phyloP scores from a whole-genome alignment of 2,888 invertebrate species.

The Flexamia atlantica region DNA sequence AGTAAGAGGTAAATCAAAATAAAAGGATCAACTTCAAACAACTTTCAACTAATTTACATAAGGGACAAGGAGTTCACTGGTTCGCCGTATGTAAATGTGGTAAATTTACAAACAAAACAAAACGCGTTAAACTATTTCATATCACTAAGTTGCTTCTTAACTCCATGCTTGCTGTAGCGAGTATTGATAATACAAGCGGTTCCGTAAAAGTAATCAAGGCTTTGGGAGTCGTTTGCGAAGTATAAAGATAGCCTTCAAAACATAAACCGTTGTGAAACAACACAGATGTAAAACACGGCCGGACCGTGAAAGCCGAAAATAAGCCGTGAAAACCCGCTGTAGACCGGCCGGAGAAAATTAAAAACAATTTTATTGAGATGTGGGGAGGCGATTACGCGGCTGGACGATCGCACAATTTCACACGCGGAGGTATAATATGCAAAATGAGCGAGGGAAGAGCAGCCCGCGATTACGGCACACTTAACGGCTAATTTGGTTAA shows the following conservation, averaged over 20 bases:
- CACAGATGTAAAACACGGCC: slow-evolving; percentile 18
- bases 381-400: not conserved
- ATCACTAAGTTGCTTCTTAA: too few relatives aligned
- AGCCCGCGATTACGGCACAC: slow-evolving; percentile 44
- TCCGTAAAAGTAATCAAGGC: not conserved
- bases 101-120: too few relatives aligned
- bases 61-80: too few relatives aligned
- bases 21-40: too few relatives aligned
- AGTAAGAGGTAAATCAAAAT: too few relatives aligned
- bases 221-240: not conserved
- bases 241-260: slow-evolving; percentile 15
- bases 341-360: slow-evolving; percentile 19
- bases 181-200: too few relatives aligned
- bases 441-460: slow-evolving; percentile 45
- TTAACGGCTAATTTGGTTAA: slow-evolving; percentile 55
- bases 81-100: too few relatives aligned
- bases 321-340: not conserved
- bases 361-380: slow-evolving; percentile 37
- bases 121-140: too few relatives aligned
- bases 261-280: slow-evolving; percentile 19
- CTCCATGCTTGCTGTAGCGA: too few relatives aligned
- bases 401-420: slow-evolving; percentile 45
- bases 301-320: slow-evolving; percentile 35
- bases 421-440: slow-evolving; percentile 49
- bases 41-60: too few relatives aligned